Evolutionary conservation across 2,797 vertebrate genomes (phyloP).

Genomic region (Huso huso): DNA sequence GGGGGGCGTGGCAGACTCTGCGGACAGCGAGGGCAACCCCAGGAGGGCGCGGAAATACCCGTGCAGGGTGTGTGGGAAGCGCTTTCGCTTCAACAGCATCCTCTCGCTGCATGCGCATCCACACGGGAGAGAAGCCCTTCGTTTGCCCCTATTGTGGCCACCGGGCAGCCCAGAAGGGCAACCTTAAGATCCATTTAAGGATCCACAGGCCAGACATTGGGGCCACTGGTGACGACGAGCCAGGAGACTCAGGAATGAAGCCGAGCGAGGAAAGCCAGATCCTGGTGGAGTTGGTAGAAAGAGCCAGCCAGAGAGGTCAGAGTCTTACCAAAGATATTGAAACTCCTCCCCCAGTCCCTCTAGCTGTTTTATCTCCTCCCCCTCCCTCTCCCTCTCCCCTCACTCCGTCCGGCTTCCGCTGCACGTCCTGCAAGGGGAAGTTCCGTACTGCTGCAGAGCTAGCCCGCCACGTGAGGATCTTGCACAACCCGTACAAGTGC

Average conservation of each 20-base stretch:
- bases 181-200: conserved; percentile 54
- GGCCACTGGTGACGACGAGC: conserved; percentile 26
- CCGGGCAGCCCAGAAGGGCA: conserved; percentile 54
- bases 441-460: conserved; percentile 82
- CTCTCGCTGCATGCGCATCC: conserved; percentile 81
- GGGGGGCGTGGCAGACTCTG: neutral
- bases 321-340: too few relatives aligned
- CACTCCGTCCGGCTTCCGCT: conserved; percentile 62
- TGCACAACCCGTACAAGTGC: conserved; percentile 88
- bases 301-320: too few relatives aligned
- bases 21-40: conserved; percentile 40
- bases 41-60: conserved; percentile 57
- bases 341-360: conserved; percentile 50
- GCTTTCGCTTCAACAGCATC: conserved; percentile 89
- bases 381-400: conserved; percentile 6
- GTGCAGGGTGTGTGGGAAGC: conserved; percentile 82
- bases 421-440: conserved; percentile 87
- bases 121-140: conserved; percentile 57
- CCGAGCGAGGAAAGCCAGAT: conserved; percentile 36
- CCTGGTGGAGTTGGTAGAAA: conserved; percentile 44
- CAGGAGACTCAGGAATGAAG: too few relatives aligned
- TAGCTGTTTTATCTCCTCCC: conserved; percentile 46
- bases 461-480: conserved; percentile 80
- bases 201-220: conserved; percentile 29
- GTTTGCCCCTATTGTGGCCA: conserved; percentile 49